phyloP scores from a whole-genome alignment of 2,888 invertebrate species.

The Drosophila falleni region DNA sequence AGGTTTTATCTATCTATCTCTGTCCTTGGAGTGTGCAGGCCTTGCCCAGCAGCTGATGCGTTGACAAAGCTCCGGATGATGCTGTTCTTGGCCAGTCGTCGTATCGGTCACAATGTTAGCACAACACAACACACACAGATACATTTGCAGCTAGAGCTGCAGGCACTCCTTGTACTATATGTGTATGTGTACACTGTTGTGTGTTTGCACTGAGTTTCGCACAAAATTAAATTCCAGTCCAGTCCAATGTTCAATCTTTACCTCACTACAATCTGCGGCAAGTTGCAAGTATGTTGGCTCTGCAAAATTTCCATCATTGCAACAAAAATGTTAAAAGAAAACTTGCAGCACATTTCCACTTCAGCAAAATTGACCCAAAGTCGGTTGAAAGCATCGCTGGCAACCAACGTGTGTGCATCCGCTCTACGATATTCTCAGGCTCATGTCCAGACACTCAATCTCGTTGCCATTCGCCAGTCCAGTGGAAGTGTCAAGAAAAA shows the following conservation, averaged over 20 bases:
- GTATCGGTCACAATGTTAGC: constrained; percentile 51
- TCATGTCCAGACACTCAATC: constrained; percentile 60
- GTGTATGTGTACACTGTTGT: constrained; percentile 26
- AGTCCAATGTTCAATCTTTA: constrained; percentile 56
- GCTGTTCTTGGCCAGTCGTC: constrained; percentile 33
- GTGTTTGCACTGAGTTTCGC: constrained; percentile 62
- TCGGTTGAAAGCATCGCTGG: constrained; percentile 8
- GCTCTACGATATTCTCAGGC: constrained; percentile 10
- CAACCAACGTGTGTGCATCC: constrained; percentile 5
- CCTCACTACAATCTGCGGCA: constrained; percentile 43
- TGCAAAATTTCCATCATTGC: constrained; percentile 51
- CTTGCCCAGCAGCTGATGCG: constrained; percentile 50
- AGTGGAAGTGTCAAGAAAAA: constrained; percentile 66
- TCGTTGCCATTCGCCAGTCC: constrained; percentile 32
- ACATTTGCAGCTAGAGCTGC: constrained; percentile 14
- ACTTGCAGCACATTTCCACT: constrained; percentile 31
- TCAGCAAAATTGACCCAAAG: constrained; percentile 25
- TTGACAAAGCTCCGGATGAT: constrained; percentile 50
- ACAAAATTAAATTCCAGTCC: constrained; percentile 75
- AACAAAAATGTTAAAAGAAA: constrained; percentile 10
- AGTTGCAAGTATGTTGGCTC: constrained; percentile 29
- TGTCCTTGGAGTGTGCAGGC: constrained; percentile 29
- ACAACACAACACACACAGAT: constrained; percentile 34
- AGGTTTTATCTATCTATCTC: constrained; percentile 62
- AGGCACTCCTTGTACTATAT: neutral